Base-by-base conservation (phyloP, 2,797 vertebrate genomes). In the Centroberyx gerrardi region DNA sequence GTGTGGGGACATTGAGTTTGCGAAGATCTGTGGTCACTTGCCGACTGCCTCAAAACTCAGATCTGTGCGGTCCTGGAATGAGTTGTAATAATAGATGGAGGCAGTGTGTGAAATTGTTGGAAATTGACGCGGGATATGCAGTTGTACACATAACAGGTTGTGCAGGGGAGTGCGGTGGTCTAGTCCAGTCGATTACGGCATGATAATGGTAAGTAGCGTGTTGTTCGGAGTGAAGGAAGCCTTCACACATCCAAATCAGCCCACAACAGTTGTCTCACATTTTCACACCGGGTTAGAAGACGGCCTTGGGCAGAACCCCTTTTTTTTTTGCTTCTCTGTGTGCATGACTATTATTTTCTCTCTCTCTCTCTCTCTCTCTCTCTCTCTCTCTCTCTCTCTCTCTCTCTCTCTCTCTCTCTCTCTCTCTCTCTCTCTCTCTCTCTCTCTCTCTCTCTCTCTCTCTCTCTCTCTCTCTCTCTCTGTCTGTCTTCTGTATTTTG, bases 111-210 rank as follows among this genome's bases (percentile, higher is more conserved):
- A 86, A 85, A 87, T 85, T 65, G 77, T 36, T 40, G 33, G 59
- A 81, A 82, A 89, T 80, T 80, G 86, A 88, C 62, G 69, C 72
- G 44, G 66, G 78, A 79, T 75, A 51, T 77, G 29, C 62, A 53
- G 67, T 65, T 51, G 59, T 76, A 12, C 56, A 69, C 44, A 59
- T 52, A 78, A 54, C 63, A 31, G 69, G 78, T 60, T 78, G 27
- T 74, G 70, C 22, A 8, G 72, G 27, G 46, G 49, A 15, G 27
- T 65, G 59, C 12, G 33, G 38, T 6, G 4, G 27, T 31, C 12
- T 33, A 54, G 58, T 28, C 27, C 36, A 33, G 65, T 68, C 71
- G 82, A 88, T 79, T 76, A 46, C 68, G 53, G 69, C 76, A 46
- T 55, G 65, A 61, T 79, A 76, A 76, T 66, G 68, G 56, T 71